Evolutionary conservation across 2,888 invertebrate species (phyloP).

Genomic region (Stenodema calcarata): DNA sequence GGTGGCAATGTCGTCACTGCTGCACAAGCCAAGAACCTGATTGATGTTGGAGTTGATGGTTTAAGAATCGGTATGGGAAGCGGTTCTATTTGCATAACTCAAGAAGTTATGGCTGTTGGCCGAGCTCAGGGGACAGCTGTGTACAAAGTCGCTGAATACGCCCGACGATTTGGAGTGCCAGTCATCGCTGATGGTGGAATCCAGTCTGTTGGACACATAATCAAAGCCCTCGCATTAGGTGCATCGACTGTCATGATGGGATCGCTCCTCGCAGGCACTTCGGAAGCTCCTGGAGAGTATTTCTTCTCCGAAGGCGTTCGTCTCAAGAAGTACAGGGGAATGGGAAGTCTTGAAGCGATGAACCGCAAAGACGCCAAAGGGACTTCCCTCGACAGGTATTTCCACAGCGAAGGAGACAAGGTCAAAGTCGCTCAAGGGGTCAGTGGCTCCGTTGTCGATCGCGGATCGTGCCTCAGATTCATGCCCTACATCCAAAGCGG

Average conservation of each 20-base stretch:
- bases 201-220: conserved; percentile 94
- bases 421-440: conserved; percentile 98
- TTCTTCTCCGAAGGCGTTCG: conserved; percentile 98
- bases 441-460: conserved; percentile 96
- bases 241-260: conserved; percentile 99
- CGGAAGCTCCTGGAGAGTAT: conserved; percentile 98
- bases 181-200: conserved; percentile 99
- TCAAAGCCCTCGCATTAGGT: conserved; percentile 91
- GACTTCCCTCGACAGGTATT: conserved; percentile 79
- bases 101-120: conserved; percentile 99
- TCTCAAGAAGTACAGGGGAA: conserved; percentile 97
- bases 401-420: conserved; percentile 81
- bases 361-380: conserved; percentile 88
- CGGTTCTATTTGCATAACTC: conserved; percentile 99
- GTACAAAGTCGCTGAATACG: conserved; percentile 92
- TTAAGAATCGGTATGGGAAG: conserved; percentile 98
- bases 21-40: conserved; percentile 94
- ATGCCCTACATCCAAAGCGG: conserved; percentile 95
- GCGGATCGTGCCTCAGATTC: conserved; percentile 94
- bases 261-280: conserved; percentile 94
- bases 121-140: conserved; percentile 98
- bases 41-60: conserved; percentile 96
- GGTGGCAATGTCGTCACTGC: conserved; percentile 82
- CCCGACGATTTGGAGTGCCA: conserved; percentile 86
- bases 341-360: conserved; percentile 99